phyloP scores from a whole-genome alignment of 2,888 invertebrate genomes.

The Melinaea menophilus region DNA sequence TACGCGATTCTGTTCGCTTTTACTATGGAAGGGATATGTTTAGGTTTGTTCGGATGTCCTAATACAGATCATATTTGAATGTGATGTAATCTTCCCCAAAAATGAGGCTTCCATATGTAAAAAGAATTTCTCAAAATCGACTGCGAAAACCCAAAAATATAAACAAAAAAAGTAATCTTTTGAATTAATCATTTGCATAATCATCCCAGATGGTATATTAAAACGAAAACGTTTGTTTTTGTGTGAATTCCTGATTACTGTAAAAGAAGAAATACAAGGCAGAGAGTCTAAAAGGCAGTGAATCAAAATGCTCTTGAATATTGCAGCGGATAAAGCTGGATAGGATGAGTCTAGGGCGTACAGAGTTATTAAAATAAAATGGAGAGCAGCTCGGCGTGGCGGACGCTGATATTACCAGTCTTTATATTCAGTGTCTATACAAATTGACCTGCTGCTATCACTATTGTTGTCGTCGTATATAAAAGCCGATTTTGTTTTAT shows the following conservation, averaged over 20 bases:
- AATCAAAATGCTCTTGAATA: slow-evolving; percentile 56
- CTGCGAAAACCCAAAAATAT: too few species aligned
- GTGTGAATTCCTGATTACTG: slow-evolving; percentile 48
- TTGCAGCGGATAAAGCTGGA: slow-evolving; percentile 45
- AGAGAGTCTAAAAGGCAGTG: slow-evolving; percentile 46
- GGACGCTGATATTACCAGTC: slow-evolving; percentile 38
- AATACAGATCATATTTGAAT: too few species aligned
- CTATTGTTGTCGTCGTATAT: slow-evolving; percentile 21
- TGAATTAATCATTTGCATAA: background rate
- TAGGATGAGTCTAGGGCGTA: slow-evolving; percentile 46
- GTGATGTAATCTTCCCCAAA: too few species aligned
- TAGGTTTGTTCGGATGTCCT: too few species aligned
- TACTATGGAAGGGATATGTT: too few species aligned
- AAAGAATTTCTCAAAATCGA: too few species aligned
- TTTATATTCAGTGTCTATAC: slow-evolving; percentile 35
- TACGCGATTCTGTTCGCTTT: too few species aligned
- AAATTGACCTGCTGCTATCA: slow-evolving; percentile 33
- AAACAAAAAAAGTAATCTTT: background rate
- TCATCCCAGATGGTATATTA: slow-evolving; percentile 28
- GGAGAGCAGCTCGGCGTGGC: slow-evolving; percentile 36
- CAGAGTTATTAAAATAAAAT: slow-evolving; percentile 61
- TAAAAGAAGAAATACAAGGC: slow-evolving; percentile 38
- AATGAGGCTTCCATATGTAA: too few species aligned
- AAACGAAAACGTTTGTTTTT: slow-evolving; percentile 40
- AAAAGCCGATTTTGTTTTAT: slow-evolving; percentile 18